phyloP scores from a whole-genome alignment of 2,888 invertebrate species.

The Sphaerophoria rueppellii region DNA sequence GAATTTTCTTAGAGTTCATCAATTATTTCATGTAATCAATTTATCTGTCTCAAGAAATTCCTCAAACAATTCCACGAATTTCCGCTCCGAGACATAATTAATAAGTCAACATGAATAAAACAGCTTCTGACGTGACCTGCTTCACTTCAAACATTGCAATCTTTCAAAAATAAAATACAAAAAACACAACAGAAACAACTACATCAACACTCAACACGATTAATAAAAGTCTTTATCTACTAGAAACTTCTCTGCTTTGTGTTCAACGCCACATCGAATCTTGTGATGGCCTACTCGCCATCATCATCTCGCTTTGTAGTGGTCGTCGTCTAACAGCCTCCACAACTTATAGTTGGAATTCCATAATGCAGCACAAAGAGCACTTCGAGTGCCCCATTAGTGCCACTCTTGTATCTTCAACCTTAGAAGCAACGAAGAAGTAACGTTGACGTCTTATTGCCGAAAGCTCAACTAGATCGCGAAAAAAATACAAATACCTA shows the following conservation, averaged over 20 bases:
- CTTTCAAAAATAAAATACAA: conserved; percentile 8
- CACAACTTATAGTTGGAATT: conserved; percentile 33
- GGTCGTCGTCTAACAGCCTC: conserved; percentile 37
- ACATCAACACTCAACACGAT: neutral
- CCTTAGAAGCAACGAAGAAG: conserved; percentile 11
- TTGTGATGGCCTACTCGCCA: conserved; percentile 13
- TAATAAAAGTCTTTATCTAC: neutral
- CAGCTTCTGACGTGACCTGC: conserved; percentile 46
- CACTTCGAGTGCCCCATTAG: conserved; percentile 56
- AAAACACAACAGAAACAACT: neutral
- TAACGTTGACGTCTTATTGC: neutral
- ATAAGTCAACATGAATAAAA: conserved; percentile 28
- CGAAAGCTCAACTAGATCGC: conserved; percentile 8
- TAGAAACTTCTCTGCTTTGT: conserved; percentile 28
- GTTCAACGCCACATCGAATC: neutral
- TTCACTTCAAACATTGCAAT: conserved; percentile 48
- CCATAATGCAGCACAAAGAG: conserved; percentile 53
- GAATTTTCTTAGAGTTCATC: too few relatives aligned
- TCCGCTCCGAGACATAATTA: conserved; percentile 21
- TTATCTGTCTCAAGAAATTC: neutral
- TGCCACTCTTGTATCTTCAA: conserved; percentile 58
- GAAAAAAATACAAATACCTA: conserved; percentile 33
- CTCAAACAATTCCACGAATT: conserved; percentile 8
- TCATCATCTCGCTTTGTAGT: conserved; percentile 4
- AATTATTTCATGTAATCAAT: too few relatives aligned